Evolutionary conservation across 23 tunicate genomes (phyloP), one percentile per base, ranked within the genome.

Genomic region (Botrylloides violaceus): DNA sequence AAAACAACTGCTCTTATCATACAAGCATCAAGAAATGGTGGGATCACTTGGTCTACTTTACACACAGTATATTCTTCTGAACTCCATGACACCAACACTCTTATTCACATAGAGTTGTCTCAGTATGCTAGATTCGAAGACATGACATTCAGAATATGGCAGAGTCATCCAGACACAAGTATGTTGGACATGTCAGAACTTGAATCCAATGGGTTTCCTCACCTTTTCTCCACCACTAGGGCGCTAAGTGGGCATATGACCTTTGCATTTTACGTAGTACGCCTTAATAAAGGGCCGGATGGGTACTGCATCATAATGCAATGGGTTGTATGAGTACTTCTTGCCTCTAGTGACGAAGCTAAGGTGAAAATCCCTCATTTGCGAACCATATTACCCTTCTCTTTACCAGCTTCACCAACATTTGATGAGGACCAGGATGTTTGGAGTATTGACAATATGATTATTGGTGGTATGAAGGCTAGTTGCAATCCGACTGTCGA

Each of bases 11-110:
- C 58, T 18, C 21, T 68, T 27, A 23, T 68, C 22, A n/a, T 68
- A 37, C 74, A 68, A 37, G 37, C 49, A 9, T 35, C 89, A 64
- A 61, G 59, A 24, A 90, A 90, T 71, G 81, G 81, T 36, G 97
- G 97, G 22, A 79, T 90, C 29, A 79, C 90, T 12, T 90, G 97
- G 97, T n/a, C 66, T 20, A 83, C 90, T 9, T 21, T 80, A 6
- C 79, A 61, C 34, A 21, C 19, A 15, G 28, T 75, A 22, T 26
- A 37, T 34, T 25, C 26, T 32, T 19, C 21, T 0, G 23, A 62
- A 4, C 66, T 61, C 28, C 22, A 37, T 6, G 57, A 39, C 1
- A 20, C 36, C 34, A 59, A 23, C 22, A 30, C 66, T 21, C 73
- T 83, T 27, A 61, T 83, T 28, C 76, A 90, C 48, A 58, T 83